phyloP scores from a whole-genome alignment of 2,797 vertebrate species.

The Acanthurus leucopareius region DNA sequence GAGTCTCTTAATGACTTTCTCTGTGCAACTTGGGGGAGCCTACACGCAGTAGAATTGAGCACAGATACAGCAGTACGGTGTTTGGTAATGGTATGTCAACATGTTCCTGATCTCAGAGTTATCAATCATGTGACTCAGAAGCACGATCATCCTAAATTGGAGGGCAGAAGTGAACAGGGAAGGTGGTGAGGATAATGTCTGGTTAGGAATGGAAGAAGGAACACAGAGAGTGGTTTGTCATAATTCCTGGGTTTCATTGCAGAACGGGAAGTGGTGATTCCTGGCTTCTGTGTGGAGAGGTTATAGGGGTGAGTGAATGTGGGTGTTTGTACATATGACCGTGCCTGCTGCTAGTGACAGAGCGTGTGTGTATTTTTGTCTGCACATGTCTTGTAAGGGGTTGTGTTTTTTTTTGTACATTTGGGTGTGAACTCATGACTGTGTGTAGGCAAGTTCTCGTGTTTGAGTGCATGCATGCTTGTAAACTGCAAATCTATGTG shows the following conservation, averaged over 20 bases:
- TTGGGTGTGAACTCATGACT: slow-evolving; percentile 26
- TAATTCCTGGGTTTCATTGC: slow-evolving; percentile 75
- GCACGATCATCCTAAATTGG: slow-evolving; percentile 70
- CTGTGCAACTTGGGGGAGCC: slow-evolving; percentile 58
- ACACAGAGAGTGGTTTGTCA: slow-evolving; percentile 68
- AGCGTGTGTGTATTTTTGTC: slow-evolving; percentile 28
- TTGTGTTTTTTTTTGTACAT: slow-evolving; percentile 1
- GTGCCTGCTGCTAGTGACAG: slow-evolving; percentile 39
- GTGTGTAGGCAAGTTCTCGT: slow-evolving; percentile 4
- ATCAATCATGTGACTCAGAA: slow-evolving; percentile 69
- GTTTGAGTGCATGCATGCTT: slow-evolving; percentile 7
- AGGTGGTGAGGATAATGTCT: slow-evolving; percentile 70
- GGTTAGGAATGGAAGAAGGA: slow-evolving; percentile 65
- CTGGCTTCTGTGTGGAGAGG: slow-evolving; percentile 76
- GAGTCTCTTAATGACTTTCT: slow-evolving; percentile 61
- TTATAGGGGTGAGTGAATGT: slow-evolving; percentile 51
- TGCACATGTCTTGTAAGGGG: slow-evolving; percentile 7
- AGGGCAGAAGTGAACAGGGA: slow-evolving; percentile 69
- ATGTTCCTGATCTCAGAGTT: slow-evolving; percentile 55
- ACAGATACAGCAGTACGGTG: slow-evolving; percentile 36
- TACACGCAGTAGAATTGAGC: slow-evolving; percentile 22
- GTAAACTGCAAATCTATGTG: neutral
- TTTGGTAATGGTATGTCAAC: slow-evolving; percentile 48
- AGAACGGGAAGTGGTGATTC: slow-evolving; percentile 73
- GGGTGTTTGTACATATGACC: slow-evolving; percentile 61